Base-by-base conservation (phyloP, 2,888 invertebrate genomes). In the Scaeva pyrastri region DNA sequence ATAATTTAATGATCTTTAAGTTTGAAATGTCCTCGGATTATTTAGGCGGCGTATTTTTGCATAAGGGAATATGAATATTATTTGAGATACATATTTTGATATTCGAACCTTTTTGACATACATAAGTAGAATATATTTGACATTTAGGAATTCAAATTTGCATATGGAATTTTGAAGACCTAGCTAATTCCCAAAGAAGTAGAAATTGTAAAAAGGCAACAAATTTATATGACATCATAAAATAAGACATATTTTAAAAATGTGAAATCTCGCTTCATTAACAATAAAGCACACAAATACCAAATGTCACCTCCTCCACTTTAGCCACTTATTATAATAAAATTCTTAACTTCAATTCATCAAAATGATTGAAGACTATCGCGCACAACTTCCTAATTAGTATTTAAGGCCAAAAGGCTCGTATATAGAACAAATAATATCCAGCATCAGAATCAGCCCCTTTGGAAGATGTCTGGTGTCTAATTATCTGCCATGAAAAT, bases 331-430 rank as follows among this genome's bases (percentile, higher is more conserved):
- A 5, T 31, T 7, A 31, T 45, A 45, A 45, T 41, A 68, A 52
- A 68, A 39, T 52, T 41, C 10, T 50, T 39, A 52, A 50, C 39
- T 68, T 68, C n/a, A 68, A 68, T 68, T 52, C 68, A 68, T 68
- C 68, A 68, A 68, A 52, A 68, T 52, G 68, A 68, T 68, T 52
- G 50, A 68, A 23, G 52, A 39, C 68, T 45, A 26, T 68, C 68
- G 68, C 68, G 52, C 39, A 52, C n/a, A n/a, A n/a, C 68, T 71
- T 60, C 56, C 58, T 79, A 79, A 79, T 84, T 79, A 79, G 74
- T 75, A 75, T 84, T 84, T 84, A 84, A 71, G 79, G 75, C 45
- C 75, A 43, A 50, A 71, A n/a, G n/a, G 66, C 84, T 75, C 58
- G 58, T 31, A 31, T 31, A 31, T 55, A 56, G 41, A 56, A 58